Percentiles rank a stretch among this genome's conserved stretches.
phyloP scores from a whole-genome alignment of 64 coral and sea anemone species.

The Montipora cactus region DNA sequence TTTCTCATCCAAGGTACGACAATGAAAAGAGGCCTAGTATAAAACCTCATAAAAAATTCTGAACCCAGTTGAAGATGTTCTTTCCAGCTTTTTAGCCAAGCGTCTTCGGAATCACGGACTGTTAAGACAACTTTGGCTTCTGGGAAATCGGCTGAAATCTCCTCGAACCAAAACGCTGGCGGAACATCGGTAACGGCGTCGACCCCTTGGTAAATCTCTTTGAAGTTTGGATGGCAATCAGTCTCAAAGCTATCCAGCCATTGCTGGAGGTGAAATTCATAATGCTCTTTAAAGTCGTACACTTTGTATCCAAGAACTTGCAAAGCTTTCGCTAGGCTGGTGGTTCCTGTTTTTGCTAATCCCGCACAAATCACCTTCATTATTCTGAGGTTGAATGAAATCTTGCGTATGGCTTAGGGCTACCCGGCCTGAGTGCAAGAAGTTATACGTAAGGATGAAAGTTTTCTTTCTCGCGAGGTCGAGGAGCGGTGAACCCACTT shows the following conservation, averaged over 20 bases:
- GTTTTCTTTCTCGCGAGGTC: too few relatives aligned
- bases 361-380: slow-evolving; percentile 32
- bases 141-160: slow-evolving; percentile 14
- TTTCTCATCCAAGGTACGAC: neutral
- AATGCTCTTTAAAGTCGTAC: slow-evolving; percentile 2
- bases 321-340: neutral
- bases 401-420: too few relatives aligned
- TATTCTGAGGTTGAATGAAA: neutral
- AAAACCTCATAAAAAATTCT: too few relatives aligned
- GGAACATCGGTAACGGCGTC: slow-evolving; percentile 36
- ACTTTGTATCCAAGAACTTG: slow-evolving; percentile 31
- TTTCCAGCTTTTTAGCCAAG: slow-evolving; percentile 28
- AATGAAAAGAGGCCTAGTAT: too few relatives aligned
- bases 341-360: slow-evolving; percentile 31
- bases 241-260: slow-evolving; percentile 12
- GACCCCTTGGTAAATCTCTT: slow-evolving; percentile 22
- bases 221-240: slow-evolving; percentile 17
- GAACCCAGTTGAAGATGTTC: neutral
- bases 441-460: too few relatives aligned
- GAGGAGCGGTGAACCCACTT: too few relatives aligned
- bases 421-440: too few relatives aligned
- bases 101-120: slow-evolving; percentile 23
- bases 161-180: slow-evolving; percentile 8
- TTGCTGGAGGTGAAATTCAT: neutral
- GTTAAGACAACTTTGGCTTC: slow-evolving; percentile 19